Percentiles rank a stretch among this genome's conserved stretches.
Conservation (phyloP, 2,113 vertebrate species). For the Butastur rufipennis region DNA sequence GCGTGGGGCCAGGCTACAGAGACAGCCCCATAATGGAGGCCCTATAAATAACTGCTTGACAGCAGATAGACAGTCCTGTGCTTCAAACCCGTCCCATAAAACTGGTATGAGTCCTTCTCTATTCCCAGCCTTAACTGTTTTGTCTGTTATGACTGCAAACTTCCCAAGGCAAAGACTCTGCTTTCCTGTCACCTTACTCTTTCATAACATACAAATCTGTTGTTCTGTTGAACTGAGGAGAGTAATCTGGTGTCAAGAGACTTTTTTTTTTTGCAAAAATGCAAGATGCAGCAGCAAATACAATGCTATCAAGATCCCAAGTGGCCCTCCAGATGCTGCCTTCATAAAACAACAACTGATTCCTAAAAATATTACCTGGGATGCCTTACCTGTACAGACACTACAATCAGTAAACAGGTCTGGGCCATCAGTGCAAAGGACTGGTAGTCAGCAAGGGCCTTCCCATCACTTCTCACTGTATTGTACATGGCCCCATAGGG, state of each 20-base stretch:
- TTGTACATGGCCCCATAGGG: conserved; percentile 83
- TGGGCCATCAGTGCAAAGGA: conserved; percentile 90
- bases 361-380: neutral
- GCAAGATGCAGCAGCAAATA: neutral
- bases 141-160: neutral
- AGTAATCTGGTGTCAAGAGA: neutral
- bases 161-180: neutral
- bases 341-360: neutral
- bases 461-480: conserved; percentile 85
- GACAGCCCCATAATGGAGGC: neutral
- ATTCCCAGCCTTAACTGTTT: neutral
- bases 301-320: neutral
- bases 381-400: conserved; percentile 83
- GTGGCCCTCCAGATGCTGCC: neutral
- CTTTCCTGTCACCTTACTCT: neutral
- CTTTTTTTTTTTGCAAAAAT: neutral
- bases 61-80: neutral
- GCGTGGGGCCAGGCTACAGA: neutral
- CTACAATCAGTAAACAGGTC: conserved; percentile 86
- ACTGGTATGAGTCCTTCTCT: neutral
- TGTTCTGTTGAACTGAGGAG: neutral
- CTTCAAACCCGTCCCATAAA: neutral
- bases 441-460: conserved; percentile 89
- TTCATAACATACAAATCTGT: neutral
- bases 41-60: neutral